Conservation (phyloP, 1,140 invertebrate species). For the Formica exsecta region DNA sequence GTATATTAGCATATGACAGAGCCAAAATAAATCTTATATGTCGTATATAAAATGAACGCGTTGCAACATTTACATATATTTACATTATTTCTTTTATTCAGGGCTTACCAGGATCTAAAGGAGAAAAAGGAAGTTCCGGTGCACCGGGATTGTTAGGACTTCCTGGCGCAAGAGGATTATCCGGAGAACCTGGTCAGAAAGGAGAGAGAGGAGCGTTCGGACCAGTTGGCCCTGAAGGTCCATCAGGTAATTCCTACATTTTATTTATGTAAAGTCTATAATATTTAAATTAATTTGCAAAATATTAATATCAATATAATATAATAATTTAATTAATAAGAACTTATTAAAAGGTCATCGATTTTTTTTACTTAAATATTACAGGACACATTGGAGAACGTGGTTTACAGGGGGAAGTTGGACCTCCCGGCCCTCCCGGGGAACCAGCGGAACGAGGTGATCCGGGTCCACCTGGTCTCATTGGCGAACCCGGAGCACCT, state of each 20-base stretch:
- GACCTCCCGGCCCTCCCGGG: conserved; percentile 91
- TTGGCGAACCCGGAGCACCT: conserved; percentile 91
- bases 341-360: conserved; percentile 10
- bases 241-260: conserved; percentile 85
- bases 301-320: conserved; percentile 1
- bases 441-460: conserved; percentile 92
- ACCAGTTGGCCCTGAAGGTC: conserved; percentile 89
- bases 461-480: conserved; percentile 90
- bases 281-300: conserved; percentile 53
- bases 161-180: conserved; percentile 89
- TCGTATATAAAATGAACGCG: not conserved
- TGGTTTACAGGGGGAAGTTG: conserved; percentile 90
- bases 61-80: conserved; percentile 2
- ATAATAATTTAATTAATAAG: not conserved
- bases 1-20: not conserved
- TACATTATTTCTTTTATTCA: conserved; percentile 74
- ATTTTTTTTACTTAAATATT: conserved; percentile 29
- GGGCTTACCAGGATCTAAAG: conserved; percentile 90
- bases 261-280: conserved; percentile 25
- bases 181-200: conserved; percentile 90
- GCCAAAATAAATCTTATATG: not conserved
- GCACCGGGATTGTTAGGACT: conserved; percentile 91
- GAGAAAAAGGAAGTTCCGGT: conserved; percentile 92
- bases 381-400: conserved; percentile 90
- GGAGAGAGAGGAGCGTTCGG: conserved; percentile 90